Percentiles rank a stretch among this genome's conserved stretches.
phyloP scores from a whole-genome alignment of 2,113 vertebrate species.

The Odontesthes bonariensis region DNA sequence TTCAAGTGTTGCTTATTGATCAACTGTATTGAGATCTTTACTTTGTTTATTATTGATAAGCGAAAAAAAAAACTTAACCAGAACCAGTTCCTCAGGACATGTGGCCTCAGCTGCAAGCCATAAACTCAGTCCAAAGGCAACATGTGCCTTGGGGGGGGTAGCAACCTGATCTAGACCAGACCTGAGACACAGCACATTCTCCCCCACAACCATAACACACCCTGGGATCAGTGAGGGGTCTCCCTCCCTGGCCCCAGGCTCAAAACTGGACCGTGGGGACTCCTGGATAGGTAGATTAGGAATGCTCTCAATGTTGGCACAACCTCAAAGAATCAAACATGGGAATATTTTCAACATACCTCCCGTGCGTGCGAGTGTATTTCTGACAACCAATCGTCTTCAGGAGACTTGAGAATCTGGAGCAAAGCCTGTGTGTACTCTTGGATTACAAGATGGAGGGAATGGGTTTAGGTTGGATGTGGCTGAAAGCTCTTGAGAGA shows the following conservation, averaged over 20 bases:
- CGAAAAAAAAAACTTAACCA: slow-evolving; percentile 7
- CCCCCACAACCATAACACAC: slow-evolving; percentile 66
- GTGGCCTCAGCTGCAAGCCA: slow-evolving; percentile 27
- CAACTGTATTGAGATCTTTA: background rate
- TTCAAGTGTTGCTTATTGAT: background rate
- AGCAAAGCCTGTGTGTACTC: slow-evolving; percentile 54
- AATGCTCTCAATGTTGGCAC: slow-evolving; percentile 37
- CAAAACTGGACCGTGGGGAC: slow-evolving; percentile 34
- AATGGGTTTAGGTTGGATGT: slow-evolving; percentile 63
- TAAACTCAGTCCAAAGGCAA: slow-evolving; percentile 53
- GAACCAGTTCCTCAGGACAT: slow-evolving; percentile 27
- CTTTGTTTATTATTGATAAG: slow-evolving; percentile 22
- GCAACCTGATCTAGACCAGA: slow-evolving; percentile 71
- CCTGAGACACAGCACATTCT: slow-evolving; percentile 67
- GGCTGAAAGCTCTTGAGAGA: slow-evolving; percentile 56
- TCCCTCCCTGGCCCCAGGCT: slow-evolving; percentile 26
- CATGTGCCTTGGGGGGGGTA: slow-evolving; percentile 27
- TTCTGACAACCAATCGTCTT: slow-evolving; percentile 21
- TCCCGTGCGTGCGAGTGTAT: slow-evolving; percentile 31
- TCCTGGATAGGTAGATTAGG: slow-evolving; percentile 22
- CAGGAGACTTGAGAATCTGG: slow-evolving; percentile 45
- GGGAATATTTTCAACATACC: slow-evolving; percentile 48
- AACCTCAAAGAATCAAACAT: slow-evolving; percentile 61
- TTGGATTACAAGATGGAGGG: slow-evolving; percentile 39
- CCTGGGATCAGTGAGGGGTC: slow-evolving; percentile 49